Evolutionary conservation across 1,140 invertebrate genomes (phyloP), one percentile per base, ranked within the genome.

Genomic region (Mylabris phalerata): DNA sequence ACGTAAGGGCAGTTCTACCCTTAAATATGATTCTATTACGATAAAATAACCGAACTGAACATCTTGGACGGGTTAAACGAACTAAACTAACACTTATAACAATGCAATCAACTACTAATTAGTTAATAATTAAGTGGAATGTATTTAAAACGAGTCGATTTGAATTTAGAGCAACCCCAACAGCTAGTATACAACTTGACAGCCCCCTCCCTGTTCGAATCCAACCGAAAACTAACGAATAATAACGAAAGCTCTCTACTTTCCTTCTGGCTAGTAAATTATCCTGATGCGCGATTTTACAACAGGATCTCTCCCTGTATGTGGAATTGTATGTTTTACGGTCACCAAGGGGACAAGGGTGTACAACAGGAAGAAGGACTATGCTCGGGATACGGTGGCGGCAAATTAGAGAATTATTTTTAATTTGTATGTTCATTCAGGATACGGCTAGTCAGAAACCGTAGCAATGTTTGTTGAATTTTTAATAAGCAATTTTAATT

Each of bases 151-250:
- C 60, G 64, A 57, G 59, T 63, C 54, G 63, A 64, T 69, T 67
- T 67, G 63, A 69, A 69, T 69, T 69, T 68, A 58, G 66, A 69
- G 61, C 68, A 60, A 59, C 64, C 66, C 64, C 62, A 61, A 58
- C 55, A 44, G 43, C 52, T 46, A 55, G 50, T 64, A 40, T 59
- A 49, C 49, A 50, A 61, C 11, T n/a, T 11, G 11, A 49, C 54
- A 52, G 55, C 49, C 46, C 60, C 58, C 62, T 54, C 60, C 59
- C 60, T 59, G 57, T 49, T 11, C 55, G 55, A 57, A 50, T 39
- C 55, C 48, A 45, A 10, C 4, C 60, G 60, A 51, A 58, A 50
- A 27, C 32, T 32, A 39, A 41, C 48, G 59, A 47, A 55, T 11
- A 7, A n/a, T 10, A 6, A 19, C 52, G 52, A 55, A 47, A 55